Conservation (phyloP, 2,888 invertebrate species). For the Allygus modestus region DNA sequence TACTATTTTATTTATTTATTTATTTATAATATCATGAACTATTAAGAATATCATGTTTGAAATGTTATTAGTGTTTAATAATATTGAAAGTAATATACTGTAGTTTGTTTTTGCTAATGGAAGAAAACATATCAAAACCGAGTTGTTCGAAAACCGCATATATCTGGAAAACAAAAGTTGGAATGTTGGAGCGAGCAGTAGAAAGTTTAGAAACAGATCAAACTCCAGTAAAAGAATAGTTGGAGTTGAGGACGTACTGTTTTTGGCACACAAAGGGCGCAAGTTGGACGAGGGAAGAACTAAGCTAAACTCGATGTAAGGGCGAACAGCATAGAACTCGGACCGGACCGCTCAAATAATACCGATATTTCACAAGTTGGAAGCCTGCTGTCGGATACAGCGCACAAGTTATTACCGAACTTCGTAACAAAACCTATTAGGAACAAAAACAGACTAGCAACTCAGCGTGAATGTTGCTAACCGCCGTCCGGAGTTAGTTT, state of each 20-base stretch:
- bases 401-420: constrained; percentile 67
- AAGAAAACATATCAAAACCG: neutral
- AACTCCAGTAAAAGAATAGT: constrained; percentile 50
- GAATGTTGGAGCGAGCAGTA: constrained; percentile 17
- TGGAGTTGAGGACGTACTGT: constrained; percentile 49
- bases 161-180: neutral
- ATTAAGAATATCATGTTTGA: too few relatives aligned
- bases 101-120: neutral
- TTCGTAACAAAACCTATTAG: constrained; percentile 69
- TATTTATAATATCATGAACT: too few relatives aligned
- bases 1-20: too few relatives aligned
- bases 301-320: constrained; percentile 39
- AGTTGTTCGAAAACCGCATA: neutral
- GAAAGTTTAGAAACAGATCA: constrained; percentile 22
- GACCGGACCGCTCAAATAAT: constrained; percentile 49
- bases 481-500: constrained; percentile 61
- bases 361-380: constrained; percentile 61
- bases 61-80: too few relatives aligned
- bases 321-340: constrained; percentile 26
- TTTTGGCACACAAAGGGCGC: constrained; percentile 48
- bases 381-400: constrained; percentile 60
- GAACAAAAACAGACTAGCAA: constrained; percentile 70
- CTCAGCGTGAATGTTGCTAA: constrained; percentile 60
- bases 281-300: constrained; percentile 45
- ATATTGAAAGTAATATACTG: too few relatives aligned